A percentile compares a stretch with the other conserved stretches of the same genome.
Evolutionary conservation across 2,888 invertebrate species (phyloP).

Genomic region (Ectemnius continuus): DNA sequence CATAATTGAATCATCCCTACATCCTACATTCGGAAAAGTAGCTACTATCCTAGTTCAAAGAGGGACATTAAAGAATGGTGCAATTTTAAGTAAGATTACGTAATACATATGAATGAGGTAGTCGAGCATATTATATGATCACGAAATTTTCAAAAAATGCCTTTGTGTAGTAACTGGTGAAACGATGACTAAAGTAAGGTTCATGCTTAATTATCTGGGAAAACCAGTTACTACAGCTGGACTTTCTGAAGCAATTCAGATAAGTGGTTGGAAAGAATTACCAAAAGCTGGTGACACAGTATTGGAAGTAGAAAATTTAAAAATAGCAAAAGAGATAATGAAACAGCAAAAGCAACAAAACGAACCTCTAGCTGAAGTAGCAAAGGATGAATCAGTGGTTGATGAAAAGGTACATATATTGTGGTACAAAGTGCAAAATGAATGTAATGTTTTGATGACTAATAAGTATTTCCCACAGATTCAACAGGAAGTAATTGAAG

Average conservation of each 20-base stretch:
- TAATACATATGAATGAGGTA: background rate
- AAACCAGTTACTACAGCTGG: conserved; percentile 82
- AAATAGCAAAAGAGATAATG: conserved; percentile 84
- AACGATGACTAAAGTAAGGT: conserved; percentile 90
- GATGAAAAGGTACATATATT: background rate
- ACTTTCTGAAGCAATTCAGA: conserved; percentile 91
- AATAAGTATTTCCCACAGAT: too few species aligned
- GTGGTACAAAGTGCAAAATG: background rate
- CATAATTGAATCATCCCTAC: conserved; percentile 90
- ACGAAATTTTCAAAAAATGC: background rate
- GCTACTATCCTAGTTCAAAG: conserved; percentile 82
- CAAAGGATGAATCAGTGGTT: background rate
- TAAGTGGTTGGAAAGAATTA: conserved; percentile 94
- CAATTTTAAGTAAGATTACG: conserved; percentile 76
- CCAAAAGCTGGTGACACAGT: conserved; percentile 94
- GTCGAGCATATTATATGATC: background rate
- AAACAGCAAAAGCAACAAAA: conserved; percentile 81
- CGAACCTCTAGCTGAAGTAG: conserved; percentile 81
- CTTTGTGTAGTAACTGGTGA: conserved; percentile 87
- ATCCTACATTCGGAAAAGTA: conserved; percentile 83
- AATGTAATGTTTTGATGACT: background rate
- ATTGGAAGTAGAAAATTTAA: conserved; percentile 89
- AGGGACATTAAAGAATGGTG: conserved; percentile 81
- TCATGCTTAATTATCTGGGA: conserved; percentile 89
- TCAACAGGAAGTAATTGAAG: too few species aligned